A percentile compares a stretch with the other conserved stretches of the same genome.
phyloP scores from a whole-genome alignment of 2,113 vertebrate genomes.

The Psettodes erumei region DNA sequence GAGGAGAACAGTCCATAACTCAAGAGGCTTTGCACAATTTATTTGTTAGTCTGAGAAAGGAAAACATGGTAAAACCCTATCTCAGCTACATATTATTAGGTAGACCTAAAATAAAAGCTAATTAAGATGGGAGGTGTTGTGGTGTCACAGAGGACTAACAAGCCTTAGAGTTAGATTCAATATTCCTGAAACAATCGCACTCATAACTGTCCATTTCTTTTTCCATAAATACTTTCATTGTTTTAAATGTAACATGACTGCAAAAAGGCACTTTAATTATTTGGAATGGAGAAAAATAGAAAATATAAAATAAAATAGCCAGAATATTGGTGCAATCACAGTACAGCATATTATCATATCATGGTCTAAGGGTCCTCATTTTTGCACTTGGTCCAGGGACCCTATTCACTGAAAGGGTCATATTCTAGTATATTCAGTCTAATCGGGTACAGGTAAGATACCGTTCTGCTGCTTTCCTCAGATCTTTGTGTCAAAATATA shows the following conservation, averaged over 20 bases:
- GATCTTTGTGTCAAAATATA: background rate
- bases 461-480: background rate
- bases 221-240: background rate
- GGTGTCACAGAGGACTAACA: background rate
- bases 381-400: background rate
- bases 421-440: background rate
- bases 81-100: constrained; percentile 17
- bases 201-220: background rate
- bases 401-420: background rate
- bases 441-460: background rate
- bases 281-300: background rate
- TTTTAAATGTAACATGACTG: background rate
- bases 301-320: background rate
- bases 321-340: background rate
- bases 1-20: constrained; percentile 57
- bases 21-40: constrained; percentile 37
- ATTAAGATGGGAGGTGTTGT: constrained; percentile 3
- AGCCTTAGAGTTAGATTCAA: background rate
- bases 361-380: background rate
- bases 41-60: constrained; percentile 34
- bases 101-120: background rate
- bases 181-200: background rate
- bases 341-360: background rate
- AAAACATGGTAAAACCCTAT: constrained; percentile 11
- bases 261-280: background rate